Evolutionary conservation across 2,113 vertebrate genomes (phyloP).

Genomic region (Eonycteris spelaea): DNA sequence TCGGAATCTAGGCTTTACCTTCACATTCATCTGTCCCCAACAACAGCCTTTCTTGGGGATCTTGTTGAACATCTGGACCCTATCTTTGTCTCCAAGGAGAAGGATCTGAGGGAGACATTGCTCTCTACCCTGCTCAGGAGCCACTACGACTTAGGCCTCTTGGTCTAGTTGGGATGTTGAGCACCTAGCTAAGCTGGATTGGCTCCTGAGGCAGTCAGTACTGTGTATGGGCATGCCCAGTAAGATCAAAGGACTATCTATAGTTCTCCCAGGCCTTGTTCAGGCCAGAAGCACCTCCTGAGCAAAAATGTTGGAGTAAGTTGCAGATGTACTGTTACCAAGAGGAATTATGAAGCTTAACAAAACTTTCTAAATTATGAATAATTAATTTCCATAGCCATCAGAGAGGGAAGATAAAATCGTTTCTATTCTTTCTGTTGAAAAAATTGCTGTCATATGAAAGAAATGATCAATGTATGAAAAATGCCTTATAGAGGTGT

Average conservation of each 20-base stretch:
- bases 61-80: not conserved
- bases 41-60: not conserved
- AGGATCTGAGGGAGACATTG: not conserved
- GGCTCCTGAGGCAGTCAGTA: not conserved
- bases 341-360: slow-evolving; percentile 9
- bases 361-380: not conserved
- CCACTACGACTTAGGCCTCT: not conserved
- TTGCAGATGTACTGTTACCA: not conserved
- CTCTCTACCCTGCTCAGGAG: not conserved
- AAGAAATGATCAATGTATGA: not conserved
- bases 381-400: not conserved
- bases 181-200: not conserved
- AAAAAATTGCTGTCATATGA: not conserved
- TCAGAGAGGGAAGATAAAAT: not conserved
- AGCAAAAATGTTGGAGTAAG: not conserved
- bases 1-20: not conserved
- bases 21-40: not conserved
- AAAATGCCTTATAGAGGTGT: not conserved
- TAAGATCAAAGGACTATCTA: not conserved
- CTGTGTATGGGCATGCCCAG: not conserved
- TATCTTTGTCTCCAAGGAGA: not conserved
- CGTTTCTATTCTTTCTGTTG: not conserved
- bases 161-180: not conserved
- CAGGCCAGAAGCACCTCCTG: not conserved
- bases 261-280: not conserved